Percentiles rank a stretch among this genome's conserved stretches.
These are phyloP conservation scores for Ommatoiulus sabulosus DNA, from an alignment of 2,888 invertebrate genomes.

Conservation along the genomic window DNA sequence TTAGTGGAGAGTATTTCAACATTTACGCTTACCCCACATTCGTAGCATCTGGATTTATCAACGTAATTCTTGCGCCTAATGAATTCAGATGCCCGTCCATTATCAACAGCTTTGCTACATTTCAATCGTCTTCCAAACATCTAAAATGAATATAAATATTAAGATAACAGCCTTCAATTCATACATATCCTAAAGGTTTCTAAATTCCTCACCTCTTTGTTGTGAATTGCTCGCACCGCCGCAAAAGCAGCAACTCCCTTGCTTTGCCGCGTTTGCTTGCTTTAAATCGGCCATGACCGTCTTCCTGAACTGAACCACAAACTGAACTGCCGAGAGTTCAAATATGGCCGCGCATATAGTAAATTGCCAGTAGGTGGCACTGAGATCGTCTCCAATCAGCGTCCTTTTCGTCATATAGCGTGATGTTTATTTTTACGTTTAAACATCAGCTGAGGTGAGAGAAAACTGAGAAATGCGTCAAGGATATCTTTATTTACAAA, in stretches of 20 bases:
- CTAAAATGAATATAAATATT: slow-evolving; percentile 64
- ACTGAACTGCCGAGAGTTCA: background rate
- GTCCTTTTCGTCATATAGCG: background rate
- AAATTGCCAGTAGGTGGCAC: background rate
- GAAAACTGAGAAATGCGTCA: background rate
- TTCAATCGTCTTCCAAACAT: slow-evolving; percentile 79
- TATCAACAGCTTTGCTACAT: slow-evolving; percentile 80
- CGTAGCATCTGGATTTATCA: slow-evolving; percentile 80
- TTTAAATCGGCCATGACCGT: slow-evolving; percentile 71
- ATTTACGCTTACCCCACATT: slow-evolving; percentile 73
- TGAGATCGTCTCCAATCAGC: background rate
- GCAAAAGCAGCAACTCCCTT: slow-evolving; percentile 79
- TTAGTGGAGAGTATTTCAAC: too few relatives aligned
- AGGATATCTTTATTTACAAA: background rate
- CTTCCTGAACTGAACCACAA: background rate
- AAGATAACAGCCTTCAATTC: too few relatives aligned
- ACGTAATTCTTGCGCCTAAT: slow-evolving; percentile 76
- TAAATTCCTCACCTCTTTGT: slow-evolving; percentile 71
- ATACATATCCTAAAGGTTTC: too few relatives aligned
- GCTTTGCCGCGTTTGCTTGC: slow-evolving; percentile 74
- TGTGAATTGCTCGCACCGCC: slow-evolving; percentile 75
- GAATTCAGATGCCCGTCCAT: slow-evolving; percentile 80
- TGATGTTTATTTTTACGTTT: slow-evolving; percentile 39
- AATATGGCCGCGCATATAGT: background rate
- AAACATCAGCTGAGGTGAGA: slow-evolving; percentile 20